Conservation (phyloP, 2,113 vertebrate genomes). For the Tachuris rubrigastra region DNA sequence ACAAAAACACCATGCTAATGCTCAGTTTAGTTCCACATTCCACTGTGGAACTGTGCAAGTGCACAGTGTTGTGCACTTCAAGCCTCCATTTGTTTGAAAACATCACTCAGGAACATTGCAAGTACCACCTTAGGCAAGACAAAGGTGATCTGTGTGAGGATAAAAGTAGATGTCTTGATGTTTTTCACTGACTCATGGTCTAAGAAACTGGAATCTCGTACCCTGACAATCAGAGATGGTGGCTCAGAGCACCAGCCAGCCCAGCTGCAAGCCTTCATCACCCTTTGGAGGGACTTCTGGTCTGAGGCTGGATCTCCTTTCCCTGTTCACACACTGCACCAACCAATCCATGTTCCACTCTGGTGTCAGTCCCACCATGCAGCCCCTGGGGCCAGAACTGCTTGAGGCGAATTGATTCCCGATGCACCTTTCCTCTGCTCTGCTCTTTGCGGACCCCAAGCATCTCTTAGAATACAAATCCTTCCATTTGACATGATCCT, state of each 20-base stretch:
- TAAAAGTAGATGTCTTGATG: background rate
- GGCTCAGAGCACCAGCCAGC: background rate
- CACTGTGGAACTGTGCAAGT: no score
- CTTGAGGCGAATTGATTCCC: background rate
- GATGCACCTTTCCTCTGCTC: background rate
- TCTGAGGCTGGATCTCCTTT: background rate
- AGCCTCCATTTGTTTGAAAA: background rate
- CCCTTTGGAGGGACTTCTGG: background rate
- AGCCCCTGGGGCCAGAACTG: background rate
- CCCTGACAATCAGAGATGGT: background rate
- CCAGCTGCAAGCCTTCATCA: background rate
- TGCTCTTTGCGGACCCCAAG: background rate
- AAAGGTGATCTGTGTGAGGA: background rate
- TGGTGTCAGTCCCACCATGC: background rate
- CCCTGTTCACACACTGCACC: background rate
- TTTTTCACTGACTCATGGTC: background rate
- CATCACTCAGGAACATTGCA: background rate
- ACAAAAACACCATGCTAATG: background rate
- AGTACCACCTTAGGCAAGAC: background rate
- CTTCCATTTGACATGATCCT: background rate
- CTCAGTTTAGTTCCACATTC: background rate
- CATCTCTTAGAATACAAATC: background rate
- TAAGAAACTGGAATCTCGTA: background rate
- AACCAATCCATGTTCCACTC: background rate
- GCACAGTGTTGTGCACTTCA: no score